These are phyloP conservation scores for Ctena decussata DNA, from an alignment of 2,888 invertebrate genomes.

Conservation along the genomic window DNA sequence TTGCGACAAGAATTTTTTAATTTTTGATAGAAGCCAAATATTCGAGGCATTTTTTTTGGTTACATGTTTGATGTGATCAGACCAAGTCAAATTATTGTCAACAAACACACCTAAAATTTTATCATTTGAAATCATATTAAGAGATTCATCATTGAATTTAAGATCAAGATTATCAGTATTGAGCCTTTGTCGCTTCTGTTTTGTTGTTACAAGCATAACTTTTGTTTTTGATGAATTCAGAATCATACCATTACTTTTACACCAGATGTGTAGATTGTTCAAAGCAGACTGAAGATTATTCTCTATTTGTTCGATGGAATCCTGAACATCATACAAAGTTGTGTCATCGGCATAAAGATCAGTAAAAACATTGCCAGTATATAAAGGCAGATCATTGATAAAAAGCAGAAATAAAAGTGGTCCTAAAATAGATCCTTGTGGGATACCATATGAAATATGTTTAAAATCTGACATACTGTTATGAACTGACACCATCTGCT, in stretches of 20 bases:
- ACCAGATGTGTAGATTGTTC: background rate
- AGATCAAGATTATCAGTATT: background rate
- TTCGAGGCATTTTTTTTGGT: background rate
- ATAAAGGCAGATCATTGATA: background rate
- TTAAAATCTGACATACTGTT: background rate
- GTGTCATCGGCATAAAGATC: background rate
- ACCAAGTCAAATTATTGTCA: background rate
- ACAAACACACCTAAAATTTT: conserved; percentile 1
- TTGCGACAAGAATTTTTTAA: background rate
- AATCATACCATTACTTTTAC: background rate
- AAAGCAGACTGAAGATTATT: background rate
- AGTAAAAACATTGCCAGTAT: background rate
- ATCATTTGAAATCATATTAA: conserved; percentile 1
- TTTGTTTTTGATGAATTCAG: background rate
- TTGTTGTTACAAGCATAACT: background rate
- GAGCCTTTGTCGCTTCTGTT: background rate
- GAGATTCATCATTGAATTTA: background rate
- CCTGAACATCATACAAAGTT: background rate
- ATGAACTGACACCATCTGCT: background rate
- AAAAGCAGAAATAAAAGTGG: background rate
- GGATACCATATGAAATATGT: background rate
- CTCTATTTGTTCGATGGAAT: background rate
- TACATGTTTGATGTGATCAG: background rate
- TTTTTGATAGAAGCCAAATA: background rate
- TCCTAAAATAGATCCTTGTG: background rate